These are phyloP conservation scores for Notamacropus eugenii DNA, from an alignment of 2,797 vertebrate genomes.

Conservation along the genomic window DNA sequence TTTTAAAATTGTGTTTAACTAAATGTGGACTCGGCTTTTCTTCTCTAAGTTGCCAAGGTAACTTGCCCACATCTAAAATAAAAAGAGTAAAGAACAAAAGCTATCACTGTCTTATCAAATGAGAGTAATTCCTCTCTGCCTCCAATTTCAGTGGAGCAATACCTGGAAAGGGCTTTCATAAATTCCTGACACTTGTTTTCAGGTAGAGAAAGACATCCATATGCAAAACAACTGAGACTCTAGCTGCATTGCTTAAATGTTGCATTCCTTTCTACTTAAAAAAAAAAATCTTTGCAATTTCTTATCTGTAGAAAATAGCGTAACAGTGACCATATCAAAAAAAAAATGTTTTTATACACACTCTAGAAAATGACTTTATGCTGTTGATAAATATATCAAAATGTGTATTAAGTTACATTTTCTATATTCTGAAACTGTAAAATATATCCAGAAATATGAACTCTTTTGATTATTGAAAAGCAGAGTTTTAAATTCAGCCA, in stretches of 20 bases:
- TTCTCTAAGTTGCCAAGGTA: slow-evolving; percentile 82
- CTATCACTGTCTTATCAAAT: slow-evolving; percentile 81
- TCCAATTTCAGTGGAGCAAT: slow-evolving; percentile 76
- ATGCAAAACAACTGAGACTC: slow-evolving; percentile 57
- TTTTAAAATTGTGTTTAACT: slow-evolving; percentile 73
- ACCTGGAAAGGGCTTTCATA: slow-evolving; percentile 70
- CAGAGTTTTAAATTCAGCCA: slow-evolving; percentile 23
- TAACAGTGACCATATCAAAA: background rate
- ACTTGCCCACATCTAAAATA: slow-evolving; percentile 72
- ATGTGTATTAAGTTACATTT: background rate
- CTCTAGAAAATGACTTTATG: slow-evolving; percentile 58
- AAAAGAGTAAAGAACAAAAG: slow-evolving; percentile 81
- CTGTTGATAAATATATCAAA: background rate
- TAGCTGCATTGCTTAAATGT: slow-evolving; percentile 52
- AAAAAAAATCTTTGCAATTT: slow-evolving; percentile 26
- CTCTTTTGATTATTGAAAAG: slow-evolving; percentile 43
- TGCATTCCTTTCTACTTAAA: slow-evolving; percentile 60
- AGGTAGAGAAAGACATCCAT: slow-evolving; percentile 52
- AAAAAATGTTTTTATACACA: slow-evolving; percentile 14
- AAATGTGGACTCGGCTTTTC: slow-evolving; percentile 78
- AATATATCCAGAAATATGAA: slow-evolving; percentile 56
- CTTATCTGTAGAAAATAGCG: slow-evolving; percentile 29
- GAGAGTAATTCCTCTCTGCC: slow-evolving; percentile 57
- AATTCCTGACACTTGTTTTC: slow-evolving; percentile 65
- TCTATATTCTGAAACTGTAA: slow-evolving; percentile 53